These are phyloP conservation scores for Rhagologus leucostigma DNA, from an alignment of 2,113 vertebrate species.

Conservation along the genomic window DNA sequence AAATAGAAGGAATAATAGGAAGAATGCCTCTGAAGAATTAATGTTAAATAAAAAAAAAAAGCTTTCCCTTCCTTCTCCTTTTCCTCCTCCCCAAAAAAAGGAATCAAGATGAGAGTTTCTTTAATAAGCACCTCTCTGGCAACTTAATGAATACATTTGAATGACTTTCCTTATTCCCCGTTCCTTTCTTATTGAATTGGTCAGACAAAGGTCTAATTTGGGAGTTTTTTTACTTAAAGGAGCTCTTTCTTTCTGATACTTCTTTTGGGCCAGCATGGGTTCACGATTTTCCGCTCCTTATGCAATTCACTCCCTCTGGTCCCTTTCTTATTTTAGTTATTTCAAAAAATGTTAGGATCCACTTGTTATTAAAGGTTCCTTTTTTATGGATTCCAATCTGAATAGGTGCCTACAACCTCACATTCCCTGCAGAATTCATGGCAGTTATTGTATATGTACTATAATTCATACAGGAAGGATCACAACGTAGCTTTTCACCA, in stretches of 20 bases:
- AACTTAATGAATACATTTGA: conserved; percentile 58
- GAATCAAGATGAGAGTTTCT: conserved; percentile 36
- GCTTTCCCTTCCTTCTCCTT: background rate
- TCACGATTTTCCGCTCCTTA: conserved; percentile 42
- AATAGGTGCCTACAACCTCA: conserved; percentile 32
- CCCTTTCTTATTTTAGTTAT: conserved; percentile 45
- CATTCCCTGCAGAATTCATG: conserved; percentile 1
- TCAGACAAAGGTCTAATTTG: conserved; percentile 60
- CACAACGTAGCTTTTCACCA: background rate
- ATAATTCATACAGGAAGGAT: background rate
- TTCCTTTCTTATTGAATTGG: conserved; percentile 56
- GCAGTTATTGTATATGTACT: background rate
- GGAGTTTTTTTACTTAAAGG: conserved; percentile 52
- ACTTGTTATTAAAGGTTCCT: conserved; percentile 14
- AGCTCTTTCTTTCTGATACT: conserved; percentile 54
- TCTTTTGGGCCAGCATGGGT: conserved; percentile 43
- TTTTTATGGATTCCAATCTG: conserved; percentile 27
- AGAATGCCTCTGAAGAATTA: conserved; percentile 49
- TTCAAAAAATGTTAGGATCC: conserved; percentile 30
- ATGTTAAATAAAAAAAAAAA: background rate
- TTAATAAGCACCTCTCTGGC: conserved; percentile 55
- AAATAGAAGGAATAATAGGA: conserved; percentile 57
- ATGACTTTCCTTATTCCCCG: conserved; percentile 47
- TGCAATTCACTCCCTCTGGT: conserved; percentile 32
- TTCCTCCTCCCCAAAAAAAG: background rate